phyloP scores from a whole-genome alignment of 2,113 vertebrate species.

The Coregonus clupeaformis region DNA sequence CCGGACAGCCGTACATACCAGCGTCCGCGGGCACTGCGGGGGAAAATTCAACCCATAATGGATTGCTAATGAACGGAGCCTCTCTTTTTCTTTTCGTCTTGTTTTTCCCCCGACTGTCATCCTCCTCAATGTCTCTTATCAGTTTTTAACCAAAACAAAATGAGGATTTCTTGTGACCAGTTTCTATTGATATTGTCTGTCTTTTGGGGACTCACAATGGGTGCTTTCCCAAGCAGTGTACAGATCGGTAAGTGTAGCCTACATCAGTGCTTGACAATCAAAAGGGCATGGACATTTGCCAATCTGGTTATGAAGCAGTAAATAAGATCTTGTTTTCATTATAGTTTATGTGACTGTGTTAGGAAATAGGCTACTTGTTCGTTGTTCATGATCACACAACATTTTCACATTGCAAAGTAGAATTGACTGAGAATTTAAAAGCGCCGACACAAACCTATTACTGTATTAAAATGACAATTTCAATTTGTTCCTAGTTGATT shows the following conservation, averaged over 20 bases:
- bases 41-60: conserved; percentile 71
- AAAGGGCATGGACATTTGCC: background rate
- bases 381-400: background rate
- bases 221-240: conserved; percentile 96
- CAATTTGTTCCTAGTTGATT: background rate
- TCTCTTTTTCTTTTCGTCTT: conserved; percentile 13
- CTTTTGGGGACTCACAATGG: conserved; percentile 91
- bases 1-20: conserved; percentile 80
- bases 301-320: background rate
- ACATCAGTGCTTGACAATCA: background rate
- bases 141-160: conserved; percentile 84
- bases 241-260: conserved; percentile 89
- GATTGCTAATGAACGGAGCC: conserved; percentile 69
- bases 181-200: conserved; percentile 90
- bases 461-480: background rate
- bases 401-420: conserved; percentile 15
- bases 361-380: background rate
- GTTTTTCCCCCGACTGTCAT: conserved; percentile 53
- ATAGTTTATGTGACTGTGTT: background rate
- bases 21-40: conserved; percentile 84
- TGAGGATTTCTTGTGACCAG: conserved; percentile 91
- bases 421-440: background rate
- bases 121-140: conserved; percentile 86
- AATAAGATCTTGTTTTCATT: background rate
- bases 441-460: background rate